Percentiles rank a stretch among this genome's conserved stretches.
These are phyloP conservation scores for Aphelenchoides fujianensis DNA, from an alignment of 1,140 invertebrate genomes.

Conservation along the genomic window DNA sequence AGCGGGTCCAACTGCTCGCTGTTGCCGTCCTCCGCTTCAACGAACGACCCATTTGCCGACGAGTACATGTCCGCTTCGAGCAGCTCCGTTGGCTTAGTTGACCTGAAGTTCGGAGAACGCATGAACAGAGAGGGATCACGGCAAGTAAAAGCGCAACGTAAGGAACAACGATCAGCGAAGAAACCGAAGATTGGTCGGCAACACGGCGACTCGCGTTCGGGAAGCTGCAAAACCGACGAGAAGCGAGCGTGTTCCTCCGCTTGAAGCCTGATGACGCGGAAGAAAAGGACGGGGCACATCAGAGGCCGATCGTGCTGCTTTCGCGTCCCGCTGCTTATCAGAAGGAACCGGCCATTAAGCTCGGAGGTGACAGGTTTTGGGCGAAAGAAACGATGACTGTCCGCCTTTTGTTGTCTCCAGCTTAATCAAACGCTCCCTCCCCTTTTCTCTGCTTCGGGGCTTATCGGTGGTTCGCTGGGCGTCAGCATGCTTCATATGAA, in stretches of 20 bases:
- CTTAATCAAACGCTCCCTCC: no score
- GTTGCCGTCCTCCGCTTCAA: background rate
- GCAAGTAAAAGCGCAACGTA: background rate
- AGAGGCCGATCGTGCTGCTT: background rate
- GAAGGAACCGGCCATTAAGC: background rate
- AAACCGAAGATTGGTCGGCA: background rate
- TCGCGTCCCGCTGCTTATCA: background rate
- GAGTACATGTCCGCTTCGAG: background rate
- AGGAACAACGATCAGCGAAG: background rate
- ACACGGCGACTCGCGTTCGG: no score
- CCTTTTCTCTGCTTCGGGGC: no score
- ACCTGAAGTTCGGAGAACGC: background rate
- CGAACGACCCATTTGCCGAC: background rate
- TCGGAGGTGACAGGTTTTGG: background rate
- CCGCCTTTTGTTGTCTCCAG: background rate
- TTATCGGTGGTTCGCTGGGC: no score
- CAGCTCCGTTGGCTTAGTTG: background rate
- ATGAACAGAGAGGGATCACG: background rate
- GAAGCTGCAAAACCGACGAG: no score
- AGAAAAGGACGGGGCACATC: background rate
- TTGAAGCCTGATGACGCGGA: background rate
- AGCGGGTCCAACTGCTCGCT: background rate
- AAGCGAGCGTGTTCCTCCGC: background rate
- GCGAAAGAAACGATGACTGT: background rate
- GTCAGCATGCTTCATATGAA: no score